These are phyloP conservation scores for Dasysyrphus albostriatus DNA, from an alignment of 2,888 invertebrate genomes.

Conservation along the genomic window DNA sequence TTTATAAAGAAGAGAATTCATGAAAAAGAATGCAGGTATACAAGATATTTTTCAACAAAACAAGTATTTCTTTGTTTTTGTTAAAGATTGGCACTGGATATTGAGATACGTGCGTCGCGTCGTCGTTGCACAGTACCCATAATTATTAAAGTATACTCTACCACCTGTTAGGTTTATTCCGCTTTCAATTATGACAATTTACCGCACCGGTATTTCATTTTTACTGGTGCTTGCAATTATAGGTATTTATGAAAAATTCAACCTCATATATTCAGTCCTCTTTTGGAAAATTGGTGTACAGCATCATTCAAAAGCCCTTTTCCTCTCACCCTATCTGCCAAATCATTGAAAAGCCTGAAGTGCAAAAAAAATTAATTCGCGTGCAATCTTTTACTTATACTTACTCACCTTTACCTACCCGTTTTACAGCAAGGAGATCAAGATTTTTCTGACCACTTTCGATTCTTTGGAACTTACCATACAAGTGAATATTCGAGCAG, in stretches of 20 bases:
- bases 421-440: slow-evolving; percentile 59
- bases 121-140: too few relatives aligned
- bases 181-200: slow-evolving; percentile 33
- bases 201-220: slow-evolving; percentile 12
- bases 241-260: slow-evolving; percentile 44
- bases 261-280: slow-evolving; percentile 13
- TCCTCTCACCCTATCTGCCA: neutral
- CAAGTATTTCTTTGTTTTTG: too few relatives aligned
- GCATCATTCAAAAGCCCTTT: slow-evolving; percentile 29
- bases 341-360: neutral
- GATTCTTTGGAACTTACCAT: slow-evolving; percentile 44
- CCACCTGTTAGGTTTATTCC: neutral
- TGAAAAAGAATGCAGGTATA: too few relatives aligned
- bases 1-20: too few relatives aligned
- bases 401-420: slow-evolving; percentile 26
- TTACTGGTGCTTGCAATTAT: slow-evolving; percentile 40
- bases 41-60: too few relatives aligned
- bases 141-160: too few relatives aligned
- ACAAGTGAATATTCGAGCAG: slow-evolving; percentile 54
- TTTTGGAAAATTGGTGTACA: slow-evolving; percentile 24
- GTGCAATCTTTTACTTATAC: slow-evolving; percentile 28
- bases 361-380: slow-evolving; percentile 22
- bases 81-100: too few relatives aligned
- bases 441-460: slow-evolving; percentile 69
- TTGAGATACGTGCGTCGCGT: too few relatives aligned